Conservation (phyloP, 2,888 invertebrate genomes). For the Tachina lurida region DNA sequence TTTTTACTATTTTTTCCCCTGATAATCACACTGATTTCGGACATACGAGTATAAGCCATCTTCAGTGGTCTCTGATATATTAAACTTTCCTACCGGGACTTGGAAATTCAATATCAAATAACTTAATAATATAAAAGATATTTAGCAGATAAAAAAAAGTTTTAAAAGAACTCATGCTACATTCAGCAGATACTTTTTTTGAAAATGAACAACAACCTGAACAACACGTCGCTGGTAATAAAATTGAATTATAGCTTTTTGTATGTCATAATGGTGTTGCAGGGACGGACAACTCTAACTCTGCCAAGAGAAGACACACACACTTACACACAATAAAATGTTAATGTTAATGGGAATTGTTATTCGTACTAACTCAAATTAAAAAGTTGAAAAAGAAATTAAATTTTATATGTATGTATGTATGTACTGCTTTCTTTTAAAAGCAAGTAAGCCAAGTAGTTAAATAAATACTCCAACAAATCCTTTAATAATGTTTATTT, state of each 20-base stretch:
- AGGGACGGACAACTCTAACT: background rate
- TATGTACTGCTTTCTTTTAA: background rate
- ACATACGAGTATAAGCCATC: too few relatives aligned
- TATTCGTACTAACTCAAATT: background rate
- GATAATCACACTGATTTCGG: too few relatives aligned
- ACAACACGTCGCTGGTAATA: slow-evolving; percentile 79
- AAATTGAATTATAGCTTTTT: slow-evolving; percentile 81
- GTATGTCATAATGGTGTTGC: slow-evolving; percentile 44
- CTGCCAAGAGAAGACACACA: background rate
- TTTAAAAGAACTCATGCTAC: slow-evolving; percentile 14
- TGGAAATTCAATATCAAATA: slow-evolving; percentile 22
- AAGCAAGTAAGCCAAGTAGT: background rate
- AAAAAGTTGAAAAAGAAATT: slow-evolving; percentile 41
- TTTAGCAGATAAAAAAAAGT: slow-evolving; percentile 36
- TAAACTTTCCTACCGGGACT: slow-evolving; percentile 16
- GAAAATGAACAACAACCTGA: slow-evolving; percentile 80
- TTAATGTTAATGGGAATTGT: slow-evolving; percentile 64
- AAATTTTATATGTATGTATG: slow-evolving; percentile 31
- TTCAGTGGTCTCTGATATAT: background rate
- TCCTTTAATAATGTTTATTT: slow-evolving; percentile 63
- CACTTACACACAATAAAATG: slow-evolving; percentile 52
- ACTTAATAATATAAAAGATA: background rate
- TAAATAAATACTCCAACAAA: slow-evolving; percentile 31
- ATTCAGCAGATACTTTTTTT: slow-evolving; percentile 50
- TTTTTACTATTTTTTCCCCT: too few relatives aligned